Evolutionary conservation across 1,140 invertebrate genomes (phyloP).

Genomic region (Drosophila teissieri): DNA sequence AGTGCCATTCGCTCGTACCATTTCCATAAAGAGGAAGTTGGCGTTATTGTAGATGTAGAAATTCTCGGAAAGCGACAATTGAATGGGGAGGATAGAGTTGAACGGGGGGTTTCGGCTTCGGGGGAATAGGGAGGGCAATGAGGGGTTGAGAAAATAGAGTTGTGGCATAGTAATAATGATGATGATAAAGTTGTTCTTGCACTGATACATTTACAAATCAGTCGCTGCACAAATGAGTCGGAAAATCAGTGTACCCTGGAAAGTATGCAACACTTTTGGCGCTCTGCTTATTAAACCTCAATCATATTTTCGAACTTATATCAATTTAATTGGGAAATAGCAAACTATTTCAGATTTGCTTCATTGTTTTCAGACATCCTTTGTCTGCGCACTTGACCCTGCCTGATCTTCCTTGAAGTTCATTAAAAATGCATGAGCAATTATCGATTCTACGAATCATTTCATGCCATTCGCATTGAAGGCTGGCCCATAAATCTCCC

Average conservation of each 20-base stretch:
- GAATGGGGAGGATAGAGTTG: constrained; percentile 14
- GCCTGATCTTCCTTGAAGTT: constrained; percentile 17
- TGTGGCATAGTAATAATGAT: background rate
- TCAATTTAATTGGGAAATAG: too few relatives aligned
- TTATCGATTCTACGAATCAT: constrained; percentile 44
- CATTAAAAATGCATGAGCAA: constrained; percentile 48
- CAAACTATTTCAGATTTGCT: background rate
- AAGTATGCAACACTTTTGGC: constrained; percentile 5
- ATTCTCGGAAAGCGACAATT: constrained; percentile 54
- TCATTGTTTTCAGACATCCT: background rate
- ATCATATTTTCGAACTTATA: too few relatives aligned
- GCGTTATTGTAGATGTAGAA: constrained; percentile 42
- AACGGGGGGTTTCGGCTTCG: background rate
- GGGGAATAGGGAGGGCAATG: background rate
- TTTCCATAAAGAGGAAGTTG: constrained; percentile 34
- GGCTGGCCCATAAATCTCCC: constrained; percentile 35
- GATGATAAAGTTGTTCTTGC: too few relatives aligned
- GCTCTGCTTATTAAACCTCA: background rate
- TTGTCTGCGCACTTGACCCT: background rate
- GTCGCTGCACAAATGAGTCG: background rate
- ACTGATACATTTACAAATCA: too few relatives aligned
- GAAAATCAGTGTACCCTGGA: background rate
- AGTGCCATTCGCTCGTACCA: constrained; percentile 5
- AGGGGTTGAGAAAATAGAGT: background rate
- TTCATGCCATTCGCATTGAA: constrained; percentile 48